Evolutionary conservation across 2,113 vertebrate species (phyloP).

Genomic region (Sceloporus tristichus): DNA sequence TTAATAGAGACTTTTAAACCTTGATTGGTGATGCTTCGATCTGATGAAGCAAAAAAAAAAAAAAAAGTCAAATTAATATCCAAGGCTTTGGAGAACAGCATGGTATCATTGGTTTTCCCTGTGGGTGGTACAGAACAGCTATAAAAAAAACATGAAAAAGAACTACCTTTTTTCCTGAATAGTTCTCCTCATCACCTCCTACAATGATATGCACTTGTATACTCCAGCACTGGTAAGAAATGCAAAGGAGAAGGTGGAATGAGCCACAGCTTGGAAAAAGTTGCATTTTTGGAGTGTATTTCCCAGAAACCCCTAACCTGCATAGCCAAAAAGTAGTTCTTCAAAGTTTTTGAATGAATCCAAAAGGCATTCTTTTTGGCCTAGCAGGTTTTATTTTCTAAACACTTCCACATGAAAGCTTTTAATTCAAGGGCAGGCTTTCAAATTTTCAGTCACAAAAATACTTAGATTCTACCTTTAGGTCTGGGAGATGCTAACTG

Average conservation of each 20-base stretch:
- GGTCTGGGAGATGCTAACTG: too few relatives aligned
- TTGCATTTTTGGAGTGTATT: too few relatives aligned
- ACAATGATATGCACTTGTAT: not conserved
- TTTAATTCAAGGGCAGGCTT: too few relatives aligned
- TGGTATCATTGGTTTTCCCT: not conserved
- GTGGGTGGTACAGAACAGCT: constrained; percentile 12
- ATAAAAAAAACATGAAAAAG: not conserved
- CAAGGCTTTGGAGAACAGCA: not conserved
- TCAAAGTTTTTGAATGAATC: not conserved
- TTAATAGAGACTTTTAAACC: constrained; percentile 16
- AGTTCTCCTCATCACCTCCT: not conserved
- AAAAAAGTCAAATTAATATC: not conserved
- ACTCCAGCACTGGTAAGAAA: not conserved
- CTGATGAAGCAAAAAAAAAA: not conserved
- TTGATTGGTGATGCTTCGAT: not conserved
- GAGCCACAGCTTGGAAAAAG: too few relatives aligned
- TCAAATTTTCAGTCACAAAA: too few relatives aligned
- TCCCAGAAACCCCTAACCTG: too few relatives aligned
- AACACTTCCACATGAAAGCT: not conserved
- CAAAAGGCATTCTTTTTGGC: constrained; percentile 4
- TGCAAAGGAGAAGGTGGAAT: not conserved
- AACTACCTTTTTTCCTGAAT: not conserved
- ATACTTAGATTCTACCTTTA: too few relatives aligned
- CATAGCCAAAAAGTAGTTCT: too few relatives aligned
- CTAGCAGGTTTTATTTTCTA: constrained; percentile 20